Conservation (phyloP, 2,888 invertebrate genomes). For the Drosophila mercatorum region DNA sequence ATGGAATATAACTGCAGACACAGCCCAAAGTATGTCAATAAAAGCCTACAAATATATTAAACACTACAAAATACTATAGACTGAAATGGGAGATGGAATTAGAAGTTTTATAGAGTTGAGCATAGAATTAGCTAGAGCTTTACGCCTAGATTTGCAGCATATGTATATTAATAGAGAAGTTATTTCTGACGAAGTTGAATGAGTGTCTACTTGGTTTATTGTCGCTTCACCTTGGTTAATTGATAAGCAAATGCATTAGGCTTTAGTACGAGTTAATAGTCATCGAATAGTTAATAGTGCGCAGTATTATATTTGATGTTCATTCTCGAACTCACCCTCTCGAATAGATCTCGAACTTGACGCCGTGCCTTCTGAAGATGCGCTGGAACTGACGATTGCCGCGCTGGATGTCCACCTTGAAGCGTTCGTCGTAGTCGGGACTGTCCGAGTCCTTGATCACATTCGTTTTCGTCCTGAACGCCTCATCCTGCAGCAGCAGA, state of each 20-base stretch:
- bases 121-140: neutral
- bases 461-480: constrained; percentile 90
- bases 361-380: constrained; percentile 93
- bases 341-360: constrained; percentile 96
- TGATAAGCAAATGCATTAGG: constrained; percentile 43
- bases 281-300: constrained; percentile 7
- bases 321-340: constrained; percentile 90
- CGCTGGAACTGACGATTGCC: constrained; percentile 92
- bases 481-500: constrained; percentile 87
- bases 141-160: neutral
- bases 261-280: constrained; percentile 45
- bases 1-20: no score
- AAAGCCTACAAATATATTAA: neutral
- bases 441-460: constrained; percentile 93
- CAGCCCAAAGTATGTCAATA: neutral
- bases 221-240: constrained; percentile 44
- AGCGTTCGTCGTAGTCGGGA: constrained; percentile 94
- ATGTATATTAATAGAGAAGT: constrained; percentile 2
- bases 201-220: constrained; percentile 10
- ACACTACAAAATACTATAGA: no score
- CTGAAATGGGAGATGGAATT: no score
- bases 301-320: constrained; percentile 11
- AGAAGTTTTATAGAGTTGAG: no score
- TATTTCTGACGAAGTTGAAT: constrained; percentile 2
- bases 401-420: constrained; percentile 92